Evolutionary conservation across 2,113 vertebrate species (phyloP).

Genomic region (Zapornia atra): DNA sequence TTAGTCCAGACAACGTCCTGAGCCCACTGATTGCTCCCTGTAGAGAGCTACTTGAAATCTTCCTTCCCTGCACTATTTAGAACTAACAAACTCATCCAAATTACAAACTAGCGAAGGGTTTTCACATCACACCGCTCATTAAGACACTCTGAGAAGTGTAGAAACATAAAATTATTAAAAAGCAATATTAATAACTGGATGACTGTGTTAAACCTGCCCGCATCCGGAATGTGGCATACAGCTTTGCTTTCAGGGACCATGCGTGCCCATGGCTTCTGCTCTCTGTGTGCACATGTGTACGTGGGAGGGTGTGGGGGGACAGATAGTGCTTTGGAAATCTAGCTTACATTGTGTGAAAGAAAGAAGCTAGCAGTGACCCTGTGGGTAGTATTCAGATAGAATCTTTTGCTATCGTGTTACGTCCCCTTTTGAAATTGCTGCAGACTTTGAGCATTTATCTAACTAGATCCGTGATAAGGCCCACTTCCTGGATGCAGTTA

Average conservation of each 20-base stretch:
- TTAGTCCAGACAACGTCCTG: not conserved
- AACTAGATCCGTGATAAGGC: not conserved
- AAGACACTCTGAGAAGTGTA: not conserved
- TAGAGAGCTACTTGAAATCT: not conserved
- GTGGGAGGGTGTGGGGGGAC: not conserved
- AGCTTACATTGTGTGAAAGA: not conserved
- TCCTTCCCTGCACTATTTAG: not conserved
- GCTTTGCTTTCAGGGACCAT: not conserved
- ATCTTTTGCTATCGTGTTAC: not conserved
- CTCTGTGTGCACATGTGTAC: fast-evolving
- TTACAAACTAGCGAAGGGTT: not conserved
- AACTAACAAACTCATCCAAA: not conserved
- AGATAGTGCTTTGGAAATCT: not conserved
- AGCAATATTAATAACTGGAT: not conserved
- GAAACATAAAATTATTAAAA: not conserved
- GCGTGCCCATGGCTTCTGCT: not conserved
- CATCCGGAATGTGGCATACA: not conserved
- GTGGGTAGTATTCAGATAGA: not conserved
- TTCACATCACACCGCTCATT: not conserved
- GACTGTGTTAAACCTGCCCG: not conserved
- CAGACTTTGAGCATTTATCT: not conserved
- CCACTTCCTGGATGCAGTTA: not conserved
- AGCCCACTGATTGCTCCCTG: not conserved
- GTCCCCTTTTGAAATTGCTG: not conserved
- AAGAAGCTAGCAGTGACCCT: not conserved